Base-by-base conservation (phyloP, 2,888 invertebrate genomes). In the Macaria notata region DNA sequence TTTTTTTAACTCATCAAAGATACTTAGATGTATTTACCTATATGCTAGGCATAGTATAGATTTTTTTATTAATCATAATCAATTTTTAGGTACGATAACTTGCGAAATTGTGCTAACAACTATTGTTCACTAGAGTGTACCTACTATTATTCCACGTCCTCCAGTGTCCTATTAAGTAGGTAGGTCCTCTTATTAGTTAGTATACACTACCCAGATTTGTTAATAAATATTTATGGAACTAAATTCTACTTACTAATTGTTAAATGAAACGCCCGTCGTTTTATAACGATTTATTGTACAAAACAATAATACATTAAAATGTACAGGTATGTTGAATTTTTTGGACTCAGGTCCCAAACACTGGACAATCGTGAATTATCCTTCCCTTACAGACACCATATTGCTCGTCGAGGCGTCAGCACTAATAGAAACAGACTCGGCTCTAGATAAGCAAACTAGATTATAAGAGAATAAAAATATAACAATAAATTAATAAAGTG, bases 261-360 rank as follows among this genome's bases (percentile, higher is more conserved):
- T n/a, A 72, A 86, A 81, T 79, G 38, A 85, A 87, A 86, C 79
- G 80, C 66, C 60, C 73, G 66, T 86, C 81, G 84, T 92, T 92
- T 89, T 92, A 90, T 92, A 92, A 92, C 90, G 91, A 89, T 92
- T 92, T 92, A 92, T 92, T 92, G 90, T 92, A 92, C 88, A 92
- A 92, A 92, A 92, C 92, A 92, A 92, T 91, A 90, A 90, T 92
- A 92, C 92, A 92, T 92, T 92, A 91, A 92, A 92, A 92, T 92
- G 91, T 92, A 92, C 92, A 92, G 92, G 92, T 92, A 92, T 92
- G 89, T 91, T 90, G 89, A 85, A 88, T 85, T 84, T 88, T 86
- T 85, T 86, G 89, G 91, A 90, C 90, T 84, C 83, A 78, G 82
- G 90, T 88, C 89, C 90, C 89, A 88, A 91, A 91, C 88, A 86